These are phyloP conservation scores for Amphimedon queenslandica DNA, from an alignment of 37 sponge, comb jelly and placozoan genomes.

Conservation along the genomic window DNA sequence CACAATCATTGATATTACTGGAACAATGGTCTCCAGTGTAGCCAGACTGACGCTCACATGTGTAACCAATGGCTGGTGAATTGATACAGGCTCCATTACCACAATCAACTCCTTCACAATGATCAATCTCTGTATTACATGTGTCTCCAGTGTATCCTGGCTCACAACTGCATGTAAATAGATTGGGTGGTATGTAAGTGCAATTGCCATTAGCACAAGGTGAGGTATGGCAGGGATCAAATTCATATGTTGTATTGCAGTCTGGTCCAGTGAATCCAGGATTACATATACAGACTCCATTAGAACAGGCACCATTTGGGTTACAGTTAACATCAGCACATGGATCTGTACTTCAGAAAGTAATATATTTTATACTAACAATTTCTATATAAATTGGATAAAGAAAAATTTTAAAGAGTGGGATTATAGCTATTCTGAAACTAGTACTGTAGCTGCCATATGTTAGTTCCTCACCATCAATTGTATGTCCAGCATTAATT, in stretches of 20 bases:
- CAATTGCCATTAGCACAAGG: slow-evolving; percentile 24
- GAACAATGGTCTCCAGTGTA: slow-evolving; percentile 23
- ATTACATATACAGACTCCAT: slow-evolving; percentile 48
- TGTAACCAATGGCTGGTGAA: slow-evolving; percentile 13
- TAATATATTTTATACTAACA: too few relatives aligned
- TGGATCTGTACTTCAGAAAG: too few relatives aligned
- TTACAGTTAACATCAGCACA: too few relatives aligned
- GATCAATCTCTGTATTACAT: slow-evolving; percentile 24
- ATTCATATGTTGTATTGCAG: slow-evolving; percentile 27
- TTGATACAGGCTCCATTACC: slow-evolving; percentile 41
- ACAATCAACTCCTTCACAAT: slow-evolving; percentile 47
- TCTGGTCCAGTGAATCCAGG: slow-evolving; percentile 27
- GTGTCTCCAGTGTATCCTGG: slow-evolving; percentile 19
- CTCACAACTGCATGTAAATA: slow-evolving; percentile 36
- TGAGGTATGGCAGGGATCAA: slow-evolving; percentile 13
- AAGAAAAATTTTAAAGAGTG: too few relatives aligned
- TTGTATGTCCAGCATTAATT: too few relatives aligned
- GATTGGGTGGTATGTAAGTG: slow-evolving; percentile 4
- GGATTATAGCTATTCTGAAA: too few relatives aligned
- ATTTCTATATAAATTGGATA: too few relatives aligned
- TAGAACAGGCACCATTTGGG: too few relatives aligned
- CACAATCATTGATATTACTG: slow-evolving; percentile 13
- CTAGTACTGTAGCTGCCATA: too few relatives aligned
- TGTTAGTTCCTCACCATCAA: too few relatives aligned
- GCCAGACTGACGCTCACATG: slow-evolving; percentile 35